These are phyloP conservation scores for Phrynosoma blainvillii DNA, from an alignment of 2,113 vertebrate genomes.

Conservation along the genomic window DNA sequence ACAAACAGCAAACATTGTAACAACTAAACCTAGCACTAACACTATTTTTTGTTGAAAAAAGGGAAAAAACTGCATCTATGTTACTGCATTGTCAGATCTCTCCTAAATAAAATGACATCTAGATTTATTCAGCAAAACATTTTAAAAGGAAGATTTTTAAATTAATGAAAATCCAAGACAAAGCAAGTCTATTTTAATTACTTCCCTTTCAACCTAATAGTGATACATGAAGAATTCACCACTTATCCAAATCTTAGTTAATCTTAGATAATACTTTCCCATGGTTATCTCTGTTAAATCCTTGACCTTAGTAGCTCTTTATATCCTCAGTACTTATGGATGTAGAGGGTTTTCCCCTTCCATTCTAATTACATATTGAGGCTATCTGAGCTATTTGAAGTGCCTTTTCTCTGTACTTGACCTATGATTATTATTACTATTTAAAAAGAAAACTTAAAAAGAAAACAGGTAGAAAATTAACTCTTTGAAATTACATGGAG, in stretches of 20 bases:
- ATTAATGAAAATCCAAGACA: conserved; percentile 9
- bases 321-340: neutral
- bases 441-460: neutral
- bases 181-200: conserved; percentile 4
- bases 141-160: neutral
- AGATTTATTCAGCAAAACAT: neutral
- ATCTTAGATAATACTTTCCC: conserved; percentile 27
- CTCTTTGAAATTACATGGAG: neutral
- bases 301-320: neutral
- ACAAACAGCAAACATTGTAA: neutral
- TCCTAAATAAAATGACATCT: neutral
- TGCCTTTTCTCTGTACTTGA: neutral
- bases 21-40: neutral
- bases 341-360: neutral
- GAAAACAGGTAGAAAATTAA: neutral
- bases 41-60: neutral
- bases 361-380: neutral
- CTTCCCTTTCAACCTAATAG: neutral
- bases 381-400: neutral
- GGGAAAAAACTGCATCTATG: neutral
- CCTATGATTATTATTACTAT: neutral
- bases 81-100: neutral
- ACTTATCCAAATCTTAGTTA: conserved; percentile 8
- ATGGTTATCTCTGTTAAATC: conserved; percentile 11
- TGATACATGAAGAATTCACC: conserved; percentile 1